Conservation (phyloP, 2,797 vertebrate genomes). For the Eurystomus glaucurus region DNA sequence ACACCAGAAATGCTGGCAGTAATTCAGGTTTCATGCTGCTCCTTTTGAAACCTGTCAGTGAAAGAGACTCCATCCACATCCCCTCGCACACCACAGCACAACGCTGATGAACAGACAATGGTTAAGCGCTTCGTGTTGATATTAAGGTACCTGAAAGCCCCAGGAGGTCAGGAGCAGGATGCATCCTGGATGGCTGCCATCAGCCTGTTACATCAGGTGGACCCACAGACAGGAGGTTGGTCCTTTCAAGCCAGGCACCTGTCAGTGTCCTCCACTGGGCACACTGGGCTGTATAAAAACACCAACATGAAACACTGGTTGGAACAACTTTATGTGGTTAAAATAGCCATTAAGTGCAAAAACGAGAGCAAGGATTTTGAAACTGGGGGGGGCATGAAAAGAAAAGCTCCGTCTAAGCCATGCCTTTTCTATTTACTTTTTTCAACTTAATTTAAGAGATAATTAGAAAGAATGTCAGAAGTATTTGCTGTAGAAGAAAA, state of each 20-base stretch:
- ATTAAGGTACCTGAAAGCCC: background rate
- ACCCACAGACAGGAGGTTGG: background rate
- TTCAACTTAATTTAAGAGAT: background rate
- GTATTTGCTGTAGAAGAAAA: background rate
- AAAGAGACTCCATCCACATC: background rate
- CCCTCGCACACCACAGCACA: accelerated
- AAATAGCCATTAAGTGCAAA: background rate
- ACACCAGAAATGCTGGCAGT: background rate
- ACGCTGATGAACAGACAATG: accelerated
- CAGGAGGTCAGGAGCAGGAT: background rate
- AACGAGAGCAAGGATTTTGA: background rate
- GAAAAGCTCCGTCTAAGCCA: background rate
- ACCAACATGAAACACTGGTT: accelerated
- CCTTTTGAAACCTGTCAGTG: background rate
- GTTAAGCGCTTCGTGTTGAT: background rate
- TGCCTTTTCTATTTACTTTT: background rate
- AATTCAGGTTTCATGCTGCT: background rate
- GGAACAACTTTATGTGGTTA: background rate
- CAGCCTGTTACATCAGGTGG: background rate
- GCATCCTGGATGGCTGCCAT: background rate
- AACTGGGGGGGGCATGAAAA: background rate
- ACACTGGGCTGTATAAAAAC: background rate
- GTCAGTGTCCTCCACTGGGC: background rate
- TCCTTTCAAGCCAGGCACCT: background rate
- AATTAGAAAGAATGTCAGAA: background rate